Percentiles rank a stretch among this genome's conserved stretches.
Conservation (phyloP, 2,888 invertebrate species). For the Epinotia demarniana region DNA sequence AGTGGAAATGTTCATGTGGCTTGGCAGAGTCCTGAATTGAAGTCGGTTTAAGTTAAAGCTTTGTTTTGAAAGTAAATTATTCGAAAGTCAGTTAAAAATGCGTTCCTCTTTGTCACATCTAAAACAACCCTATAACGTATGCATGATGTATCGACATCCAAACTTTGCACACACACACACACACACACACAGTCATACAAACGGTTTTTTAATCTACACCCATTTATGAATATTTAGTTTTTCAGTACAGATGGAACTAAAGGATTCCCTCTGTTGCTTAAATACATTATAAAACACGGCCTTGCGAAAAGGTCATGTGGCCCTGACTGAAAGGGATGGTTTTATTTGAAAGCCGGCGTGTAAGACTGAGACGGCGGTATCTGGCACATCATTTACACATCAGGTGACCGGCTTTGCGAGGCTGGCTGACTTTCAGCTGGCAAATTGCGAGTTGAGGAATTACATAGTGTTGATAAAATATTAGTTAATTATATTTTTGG, state of each 20-base stretch:
- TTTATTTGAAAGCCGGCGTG: constrained; percentile 39
- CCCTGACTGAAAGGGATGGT: constrained; percentile 46
- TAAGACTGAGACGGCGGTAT: constrained; percentile 48
- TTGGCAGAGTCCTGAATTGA: no score
- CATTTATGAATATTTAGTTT: constrained; percentile 38
- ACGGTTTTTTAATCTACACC: constrained; percentile 35
- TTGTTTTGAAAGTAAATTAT: no score
- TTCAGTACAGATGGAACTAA: constrained; percentile 56
- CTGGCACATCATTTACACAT: constrained; percentile 73
- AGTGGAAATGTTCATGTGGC: no score
- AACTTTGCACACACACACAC: background rate
- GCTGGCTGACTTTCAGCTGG: constrained; percentile 61
- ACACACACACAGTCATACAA: no score
- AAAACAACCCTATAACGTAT: no score
- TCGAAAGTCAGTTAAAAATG: no score
- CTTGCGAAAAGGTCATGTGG: constrained; percentile 50
- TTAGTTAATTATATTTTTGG: background rate
- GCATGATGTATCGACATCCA: background rate
- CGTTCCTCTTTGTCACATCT: no score
- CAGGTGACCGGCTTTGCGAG: constrained; percentile 67
- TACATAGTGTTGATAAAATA: constrained; percentile 48
- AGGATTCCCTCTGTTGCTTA: constrained; percentile 57
- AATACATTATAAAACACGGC: constrained; percentile 56
- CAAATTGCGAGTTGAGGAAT: constrained; percentile 66
- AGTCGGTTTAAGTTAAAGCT: no score